Conservation (phyloP, 2,888 invertebrate genomes). For the Fragum fragum region DNA sequence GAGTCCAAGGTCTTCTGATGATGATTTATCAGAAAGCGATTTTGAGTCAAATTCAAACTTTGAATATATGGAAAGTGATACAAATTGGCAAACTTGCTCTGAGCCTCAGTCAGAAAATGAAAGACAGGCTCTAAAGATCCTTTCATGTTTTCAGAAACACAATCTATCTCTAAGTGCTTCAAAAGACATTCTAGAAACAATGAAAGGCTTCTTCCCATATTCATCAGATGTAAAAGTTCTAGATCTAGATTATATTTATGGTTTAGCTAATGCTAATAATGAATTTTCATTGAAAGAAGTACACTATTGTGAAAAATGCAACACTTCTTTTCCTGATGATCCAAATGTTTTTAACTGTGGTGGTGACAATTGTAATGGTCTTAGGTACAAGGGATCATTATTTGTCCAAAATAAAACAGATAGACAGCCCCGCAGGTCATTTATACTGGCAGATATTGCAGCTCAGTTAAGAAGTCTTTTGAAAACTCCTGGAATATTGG, state of each 20-base stretch:
- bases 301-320: constrained; percentile 35
- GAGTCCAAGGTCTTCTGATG: neutral
- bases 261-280: too few species aligned
- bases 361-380: constrained; percentile 29
- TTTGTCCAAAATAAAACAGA: constrained; percentile 7
- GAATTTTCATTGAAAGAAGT: constrained; percentile 27
- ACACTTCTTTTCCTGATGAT: constrained; percentile 34
- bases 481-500: constrained; percentile 30
- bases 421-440: constrained; percentile 29
- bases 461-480: constrained; percentile 32
- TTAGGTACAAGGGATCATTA: constrained; percentile 37
- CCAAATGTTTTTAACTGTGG: constrained; percentile 34
- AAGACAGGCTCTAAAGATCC: neutral
- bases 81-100: neutral
- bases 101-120: neutral
- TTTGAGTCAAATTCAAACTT: neutral
- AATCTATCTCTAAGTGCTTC: neutral
- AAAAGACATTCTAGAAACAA: constrained; percentile 3
- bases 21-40: neutral
- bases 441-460: constrained; percentile 35
- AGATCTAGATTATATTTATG: neutral
- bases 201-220: neutral
- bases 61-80: neutral
- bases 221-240: neutral
- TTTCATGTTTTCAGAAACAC: neutral